phyloP scores from a whole-genome alignment of 2,113 vertebrate genomes.

The Caracal caracal region DNA sequence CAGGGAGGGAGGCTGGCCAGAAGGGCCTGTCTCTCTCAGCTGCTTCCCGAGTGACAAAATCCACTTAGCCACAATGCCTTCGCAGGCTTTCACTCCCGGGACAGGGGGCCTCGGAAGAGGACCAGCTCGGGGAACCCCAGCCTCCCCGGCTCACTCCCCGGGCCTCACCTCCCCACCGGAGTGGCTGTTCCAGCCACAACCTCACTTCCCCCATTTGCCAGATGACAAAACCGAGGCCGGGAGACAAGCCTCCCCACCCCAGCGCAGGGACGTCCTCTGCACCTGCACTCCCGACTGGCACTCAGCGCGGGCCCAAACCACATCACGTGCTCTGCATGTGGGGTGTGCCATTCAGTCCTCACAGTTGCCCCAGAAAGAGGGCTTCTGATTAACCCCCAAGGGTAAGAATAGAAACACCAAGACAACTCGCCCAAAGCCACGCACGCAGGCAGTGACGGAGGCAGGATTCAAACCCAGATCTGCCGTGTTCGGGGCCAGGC shows the following conservation, averaged over 20 bases:
- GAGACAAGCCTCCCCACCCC: not conserved
- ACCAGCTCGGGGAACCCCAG: fast-evolving
- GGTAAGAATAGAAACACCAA: not conserved
- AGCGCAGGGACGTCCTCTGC: not conserved
- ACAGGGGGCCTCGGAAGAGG: not conserved
- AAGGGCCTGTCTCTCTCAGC: slow-evolving; percentile 42
- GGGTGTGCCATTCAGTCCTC: not conserved
- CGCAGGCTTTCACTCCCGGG: not conserved
- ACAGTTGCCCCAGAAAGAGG: not conserved
- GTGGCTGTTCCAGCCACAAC: not conserved
- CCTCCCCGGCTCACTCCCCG: not conserved
- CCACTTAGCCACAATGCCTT: not conserved
- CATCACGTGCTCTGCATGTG: fast-evolving
- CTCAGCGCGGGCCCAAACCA: not conserved
- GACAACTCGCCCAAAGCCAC: not conserved
- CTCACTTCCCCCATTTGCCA: not conserved
- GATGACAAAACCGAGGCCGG: not conserved
- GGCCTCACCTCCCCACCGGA: too few species aligned
- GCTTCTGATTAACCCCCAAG: not conserved
- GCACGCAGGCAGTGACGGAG: not conserved
- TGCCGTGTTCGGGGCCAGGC: not conserved
- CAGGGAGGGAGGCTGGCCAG: slow-evolving; percentile 45
- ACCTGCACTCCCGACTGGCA: not conserved
- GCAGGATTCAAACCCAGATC: not conserved
- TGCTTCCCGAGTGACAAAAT: slow-evolving; percentile 50